Evolutionary conservation across 2,797 vertebrate species (phyloP).

Genomic region (Pangasius sanitwongsei): DNA sequence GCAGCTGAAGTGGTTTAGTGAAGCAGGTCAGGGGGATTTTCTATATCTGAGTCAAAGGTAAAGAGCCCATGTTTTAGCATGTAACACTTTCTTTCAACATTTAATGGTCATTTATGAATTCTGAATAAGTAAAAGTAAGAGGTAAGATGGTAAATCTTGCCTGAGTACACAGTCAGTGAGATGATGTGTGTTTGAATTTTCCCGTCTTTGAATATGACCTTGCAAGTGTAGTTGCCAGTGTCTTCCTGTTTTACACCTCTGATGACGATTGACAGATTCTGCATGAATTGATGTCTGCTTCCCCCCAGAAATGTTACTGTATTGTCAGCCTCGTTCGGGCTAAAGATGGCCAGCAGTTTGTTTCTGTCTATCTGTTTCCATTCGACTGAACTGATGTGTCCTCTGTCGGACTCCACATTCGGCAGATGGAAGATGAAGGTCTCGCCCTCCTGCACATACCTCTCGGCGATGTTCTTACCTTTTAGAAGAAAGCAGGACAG

Average conservation of each 20-base stretch:
- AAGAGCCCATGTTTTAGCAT: not conserved
- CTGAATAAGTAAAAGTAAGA: not conserved
- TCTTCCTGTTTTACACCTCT: conserved; percentile 29
- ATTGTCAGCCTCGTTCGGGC: not conserved
- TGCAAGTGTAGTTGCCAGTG: conserved; percentile 44
- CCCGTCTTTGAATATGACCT: not conserved
- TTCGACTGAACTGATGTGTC: conserved; percentile 3
- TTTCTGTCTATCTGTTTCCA: conserved; percentile 30
- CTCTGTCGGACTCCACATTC: not conserved
- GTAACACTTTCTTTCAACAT: not conserved
- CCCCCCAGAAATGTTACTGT: not conserved
- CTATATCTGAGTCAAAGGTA: not conserved
- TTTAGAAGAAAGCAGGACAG: not conserved
- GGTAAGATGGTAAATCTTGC: not conserved
- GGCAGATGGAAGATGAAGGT: conserved; percentile 5
- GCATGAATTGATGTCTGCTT: not conserved
- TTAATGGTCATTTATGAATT: not conserved
- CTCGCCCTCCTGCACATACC: not conserved
- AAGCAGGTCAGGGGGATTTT: not conserved
- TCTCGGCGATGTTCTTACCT: not conserved
- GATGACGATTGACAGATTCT: conserved; percentile 43
- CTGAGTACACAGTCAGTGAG: not conserved
- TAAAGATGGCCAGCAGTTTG: conserved; percentile 28
- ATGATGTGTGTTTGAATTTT: not conserved
- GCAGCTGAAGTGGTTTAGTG: not conserved